Evolutionary conservation across 2,797 vertebrate genomes (phyloP).

Genomic region (Amblyopsis hoosieri): DNA sequence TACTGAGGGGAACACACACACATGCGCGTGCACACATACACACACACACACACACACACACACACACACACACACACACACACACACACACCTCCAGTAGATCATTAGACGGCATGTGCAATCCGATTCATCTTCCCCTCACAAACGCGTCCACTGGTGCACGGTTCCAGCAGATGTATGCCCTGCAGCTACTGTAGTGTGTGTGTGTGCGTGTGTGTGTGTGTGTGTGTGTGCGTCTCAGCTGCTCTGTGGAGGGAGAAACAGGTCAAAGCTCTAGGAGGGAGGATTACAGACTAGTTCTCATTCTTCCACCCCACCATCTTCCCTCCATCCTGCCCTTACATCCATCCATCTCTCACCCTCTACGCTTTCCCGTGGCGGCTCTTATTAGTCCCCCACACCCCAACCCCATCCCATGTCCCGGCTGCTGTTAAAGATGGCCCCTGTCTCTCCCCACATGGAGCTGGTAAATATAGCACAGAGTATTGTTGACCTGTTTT

Average conservation of each 20-base stretch:
- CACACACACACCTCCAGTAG: neutral
- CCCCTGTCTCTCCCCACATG: slow-evolving; percentile 33
- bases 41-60: neutral
- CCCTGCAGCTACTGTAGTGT: slow-evolving; percentile 19
- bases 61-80: slow-evolving; percentile 1
- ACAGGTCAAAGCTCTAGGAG: slow-evolving; percentile 55
- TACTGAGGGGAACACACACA: slow-evolving; percentile 52
- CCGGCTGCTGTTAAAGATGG: slow-evolving; percentile 37
- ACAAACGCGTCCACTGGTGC: no score
- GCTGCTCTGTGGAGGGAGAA: slow-evolving; percentile 50
- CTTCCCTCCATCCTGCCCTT: slow-evolving; percentile 32
- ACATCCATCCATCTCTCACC: slow-evolving; percentile 39
- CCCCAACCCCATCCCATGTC: slow-evolving; percentile 12
- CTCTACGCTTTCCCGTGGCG: slow-evolving; percentile 29
- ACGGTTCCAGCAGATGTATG: no score
- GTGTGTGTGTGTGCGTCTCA: slow-evolving; percentile 24
- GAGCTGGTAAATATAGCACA: no score
- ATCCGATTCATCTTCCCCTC: neutral
- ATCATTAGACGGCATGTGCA: neutral
- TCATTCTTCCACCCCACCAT: slow-evolving; percentile 15
- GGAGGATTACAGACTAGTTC: slow-evolving; percentile 45
- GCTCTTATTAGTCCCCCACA: slow-evolving; percentile 49
- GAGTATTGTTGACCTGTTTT: no score
- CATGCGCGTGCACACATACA: neutral
- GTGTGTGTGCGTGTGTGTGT: slow-evolving; percentile 26